phyloP scores from a whole-genome alignment of 1,140 invertebrate species.

The Leptonema lineaticorne region DNA sequence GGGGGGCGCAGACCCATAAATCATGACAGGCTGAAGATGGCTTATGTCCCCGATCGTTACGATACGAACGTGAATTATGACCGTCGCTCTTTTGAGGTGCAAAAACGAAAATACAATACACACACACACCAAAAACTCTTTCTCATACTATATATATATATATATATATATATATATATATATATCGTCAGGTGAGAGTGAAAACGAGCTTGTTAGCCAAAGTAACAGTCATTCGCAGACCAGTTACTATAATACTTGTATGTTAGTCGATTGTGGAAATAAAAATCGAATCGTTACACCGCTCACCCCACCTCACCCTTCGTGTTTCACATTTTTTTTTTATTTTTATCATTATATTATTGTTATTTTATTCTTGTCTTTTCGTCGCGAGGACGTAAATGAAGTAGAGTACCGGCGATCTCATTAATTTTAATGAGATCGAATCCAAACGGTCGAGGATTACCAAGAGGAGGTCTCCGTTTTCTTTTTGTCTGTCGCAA shows the following conservation, averaged over 20 bases:
- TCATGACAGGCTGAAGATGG: constrained; percentile 12
- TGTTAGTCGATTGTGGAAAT: background rate
- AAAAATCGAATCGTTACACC: too few relatives aligned
- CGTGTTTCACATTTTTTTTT: too few relatives aligned
- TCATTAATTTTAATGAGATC: background rate
- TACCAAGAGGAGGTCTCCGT: too few relatives aligned
- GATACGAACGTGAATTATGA: constrained; percentile 16
- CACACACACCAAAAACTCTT: background rate
- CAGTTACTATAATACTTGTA: too few relatives aligned
- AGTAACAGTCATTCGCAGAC: too few relatives aligned
- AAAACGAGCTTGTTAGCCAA: background rate
- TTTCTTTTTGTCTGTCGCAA: too few relatives aligned
- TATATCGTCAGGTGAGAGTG: too few relatives aligned
- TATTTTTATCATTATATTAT: too few relatives aligned
- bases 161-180: too few relatives aligned
- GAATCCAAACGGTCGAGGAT: too few relatives aligned
- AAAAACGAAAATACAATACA: background rate
- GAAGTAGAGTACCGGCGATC: background rate
- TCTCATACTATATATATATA: too few relatives aligned
- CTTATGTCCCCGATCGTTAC: constrained; percentile 14
- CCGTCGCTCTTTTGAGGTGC: background rate
- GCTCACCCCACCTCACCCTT: too few relatives aligned
- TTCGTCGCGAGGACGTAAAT: background rate
- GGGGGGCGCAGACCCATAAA: background rate
- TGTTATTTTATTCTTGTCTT: background rate